Evolutionary conservation across 2,888 invertebrate species (phyloP), one percentile per base, ranked within the genome.

Genomic region (Noctua janthe): DNA sequence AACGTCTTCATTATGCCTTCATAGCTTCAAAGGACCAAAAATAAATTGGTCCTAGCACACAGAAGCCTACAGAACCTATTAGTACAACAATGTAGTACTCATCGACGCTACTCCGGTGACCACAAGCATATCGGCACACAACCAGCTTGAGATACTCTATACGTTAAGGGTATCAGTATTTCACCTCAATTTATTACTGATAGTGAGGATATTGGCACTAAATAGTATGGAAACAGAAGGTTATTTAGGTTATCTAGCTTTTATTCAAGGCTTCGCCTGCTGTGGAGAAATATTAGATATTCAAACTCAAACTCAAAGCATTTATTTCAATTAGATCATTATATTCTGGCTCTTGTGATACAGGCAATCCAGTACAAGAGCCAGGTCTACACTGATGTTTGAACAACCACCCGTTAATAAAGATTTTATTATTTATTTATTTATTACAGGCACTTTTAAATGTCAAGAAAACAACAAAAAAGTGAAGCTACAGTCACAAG

Each of bases 21-120:
- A 47, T 13, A 49, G 23, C 29, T 66, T 54, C 81, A 85, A 85
- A 83, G 74, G 74, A 82, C 81, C 59, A 47, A 49, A 70, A 82
- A 64, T 49, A 82, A 71, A 67, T 85, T 67, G 71, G 66, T 74
- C 54, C 66, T 74, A 29, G 1, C 4, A 6, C 43, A 70, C 72
- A 49, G 13, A n/a, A 20, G 54, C 23, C 29, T 72, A 35, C 1
- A 49, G n/a, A 35, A 69, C 23, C 10, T 72, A 69, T 69, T 71
- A 79, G n/a, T 56, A 35, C n/a, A 69, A 29, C 47, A 29, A n/a
- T 71, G 54, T 71, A 20, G 62, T n/a, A 62, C 54, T 23, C 35
- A 6, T 59, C 29, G 39, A 66, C n/a, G n/a, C 35, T 23, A 29
- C 39, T 79, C 17, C 4, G 11, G 15, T 81, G 54, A 69, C 69